Evolutionary conservation across 2,797 vertebrate species (phyloP).

Genomic region (Clamator glandarius): DNA sequence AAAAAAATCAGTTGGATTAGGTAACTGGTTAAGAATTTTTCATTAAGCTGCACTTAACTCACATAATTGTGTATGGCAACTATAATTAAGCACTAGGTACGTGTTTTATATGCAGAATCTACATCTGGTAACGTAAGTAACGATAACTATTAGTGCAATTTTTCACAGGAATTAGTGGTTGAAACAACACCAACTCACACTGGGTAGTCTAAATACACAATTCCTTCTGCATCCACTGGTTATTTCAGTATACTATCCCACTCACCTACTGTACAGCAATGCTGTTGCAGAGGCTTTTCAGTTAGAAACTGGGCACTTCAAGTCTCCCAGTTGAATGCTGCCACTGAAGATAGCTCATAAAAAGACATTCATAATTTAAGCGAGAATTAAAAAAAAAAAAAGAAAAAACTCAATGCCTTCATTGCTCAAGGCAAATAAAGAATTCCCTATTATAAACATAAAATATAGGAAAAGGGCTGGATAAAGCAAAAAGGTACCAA

Average conservation of each 20-base stretch:
- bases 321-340: not conserved
- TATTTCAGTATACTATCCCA: not conserved
- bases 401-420: not conserved
- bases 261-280: not conserved
- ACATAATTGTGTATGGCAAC: not conserved
- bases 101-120: not conserved
- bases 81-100: not conserved
- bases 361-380: not conserved
- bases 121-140: not conserved
- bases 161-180: not conserved
- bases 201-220: not conserved
- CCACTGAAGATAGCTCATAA: not conserved
- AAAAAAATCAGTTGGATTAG: not conserved
- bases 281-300: not conserved
- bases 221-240: not conserved
- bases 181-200: not conserved
- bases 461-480: not conserved
- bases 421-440: not conserved
- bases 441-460: not conserved
- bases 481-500: not conserved
- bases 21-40: not conserved
- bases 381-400: not conserved
- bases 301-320: not conserved
- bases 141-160: not conserved
- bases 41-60: not conserved